Conservation (phyloP, 2,797 vertebrate genomes). For the Coranthus polyacanthus region DNA sequence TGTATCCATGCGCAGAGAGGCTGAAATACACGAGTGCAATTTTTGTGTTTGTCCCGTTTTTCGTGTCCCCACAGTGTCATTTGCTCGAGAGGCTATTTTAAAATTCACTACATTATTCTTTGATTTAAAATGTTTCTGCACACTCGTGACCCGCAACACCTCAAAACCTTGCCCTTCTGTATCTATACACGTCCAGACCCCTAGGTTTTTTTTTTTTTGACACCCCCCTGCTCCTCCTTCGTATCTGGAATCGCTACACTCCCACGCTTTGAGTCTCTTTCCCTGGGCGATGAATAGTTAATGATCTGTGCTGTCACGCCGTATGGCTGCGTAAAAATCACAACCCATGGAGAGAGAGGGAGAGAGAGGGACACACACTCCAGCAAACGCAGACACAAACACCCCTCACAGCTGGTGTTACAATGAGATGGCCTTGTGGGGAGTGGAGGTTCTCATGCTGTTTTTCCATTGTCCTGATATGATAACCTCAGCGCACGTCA, state of each 20-base stretch:
- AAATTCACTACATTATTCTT: not conserved
- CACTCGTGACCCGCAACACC: slow-evolving; percentile 11
- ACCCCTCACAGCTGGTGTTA: slow-evolving; percentile 73
- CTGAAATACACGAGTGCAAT: slow-evolving; percentile 1
- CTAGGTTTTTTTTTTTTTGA: slow-evolving; percentile 37
- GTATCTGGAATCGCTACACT: slow-evolving; percentile 70
- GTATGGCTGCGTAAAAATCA: slow-evolving; percentile 79
- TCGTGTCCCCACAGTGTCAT: not conserved
- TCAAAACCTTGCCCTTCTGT: slow-evolving; percentile 34
- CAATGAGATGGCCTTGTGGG: slow-evolving; percentile 72
- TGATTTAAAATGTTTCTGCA: not conserved
- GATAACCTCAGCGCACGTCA: slow-evolving; percentile 63
- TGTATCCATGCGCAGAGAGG: slow-evolving; percentile 23
- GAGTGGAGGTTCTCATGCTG: slow-evolving; percentile 75
- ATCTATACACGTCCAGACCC: slow-evolving; percentile 35
- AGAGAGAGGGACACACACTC: slow-evolving; percentile 26
- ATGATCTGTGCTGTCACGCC: slow-evolving; percentile 80
- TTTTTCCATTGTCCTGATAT: slow-evolving; percentile 78
- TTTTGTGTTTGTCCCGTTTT: slow-evolving; percentile 11
- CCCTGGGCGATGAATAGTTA: slow-evolving; percentile 81
- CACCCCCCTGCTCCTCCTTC: slow-evolving; percentile 40
- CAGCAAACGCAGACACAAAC: slow-evolving; percentile 61
- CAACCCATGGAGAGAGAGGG: slow-evolving; percentile 67
- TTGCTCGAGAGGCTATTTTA: too few species aligned
- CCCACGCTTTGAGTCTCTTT: slow-evolving; percentile 74